phyloP scores from a whole-genome alignment of 2,113 vertebrate genomes.

The Elgaria multicarinata region DNA sequence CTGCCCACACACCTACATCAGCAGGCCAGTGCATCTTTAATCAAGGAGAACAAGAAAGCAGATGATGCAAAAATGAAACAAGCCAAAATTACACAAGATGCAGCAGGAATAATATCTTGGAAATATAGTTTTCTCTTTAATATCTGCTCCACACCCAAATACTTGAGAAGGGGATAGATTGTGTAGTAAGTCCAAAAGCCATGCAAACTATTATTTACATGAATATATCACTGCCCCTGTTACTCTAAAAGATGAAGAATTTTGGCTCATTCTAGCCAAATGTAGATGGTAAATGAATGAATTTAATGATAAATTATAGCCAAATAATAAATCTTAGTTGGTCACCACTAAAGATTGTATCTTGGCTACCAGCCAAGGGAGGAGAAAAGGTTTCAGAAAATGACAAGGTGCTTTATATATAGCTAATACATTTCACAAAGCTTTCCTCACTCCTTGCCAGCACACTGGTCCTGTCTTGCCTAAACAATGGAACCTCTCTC shows the following conservation, averaged over 20 bases:
- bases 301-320: no score
- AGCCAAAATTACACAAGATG: neutral
- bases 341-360: neutral
- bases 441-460: neutral
- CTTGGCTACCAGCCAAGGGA: neutral
- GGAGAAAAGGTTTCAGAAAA: neutral
- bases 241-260: neutral
- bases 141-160: neutral
- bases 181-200: neutral
- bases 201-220: neutral
- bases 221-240: neutral
- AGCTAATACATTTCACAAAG: neutral
- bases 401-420: neutral
- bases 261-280: no score
- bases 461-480: neutral
- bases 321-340: neutral
- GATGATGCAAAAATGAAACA: neutral
- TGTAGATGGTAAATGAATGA: no score
- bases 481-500: neutral
- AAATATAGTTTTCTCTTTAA: neutral
- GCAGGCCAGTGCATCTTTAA: neutral
- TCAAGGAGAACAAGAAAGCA: neutral
- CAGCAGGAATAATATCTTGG: neutral
- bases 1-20: neutral
- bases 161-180: neutral